These are phyloP conservation scores for Pollachius pollachius DNA, from an alignment of 2,113 vertebrate genomes.

Conservation along the genomic window DNA sequence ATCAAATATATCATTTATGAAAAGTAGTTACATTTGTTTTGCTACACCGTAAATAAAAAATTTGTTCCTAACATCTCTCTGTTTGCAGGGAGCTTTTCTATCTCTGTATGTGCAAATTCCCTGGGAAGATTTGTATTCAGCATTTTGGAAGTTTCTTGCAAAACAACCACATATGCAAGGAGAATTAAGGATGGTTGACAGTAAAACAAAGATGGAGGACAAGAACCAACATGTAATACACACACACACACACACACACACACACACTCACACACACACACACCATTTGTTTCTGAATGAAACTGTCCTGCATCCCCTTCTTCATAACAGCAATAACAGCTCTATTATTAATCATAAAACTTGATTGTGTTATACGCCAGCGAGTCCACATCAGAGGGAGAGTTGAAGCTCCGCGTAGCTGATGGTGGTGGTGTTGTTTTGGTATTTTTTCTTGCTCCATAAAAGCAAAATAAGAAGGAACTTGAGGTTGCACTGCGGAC, in stretches of 20 bases:
- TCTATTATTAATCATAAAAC: conserved; percentile 24
- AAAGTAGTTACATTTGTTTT: background rate
- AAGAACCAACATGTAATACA: background rate
- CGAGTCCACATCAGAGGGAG: conserved; percentile 25
- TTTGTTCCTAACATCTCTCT: background rate
- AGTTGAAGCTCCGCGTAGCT: background rate
- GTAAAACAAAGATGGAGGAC: background rate
- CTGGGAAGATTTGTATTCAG: background rate
- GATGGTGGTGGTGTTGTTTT: background rate
- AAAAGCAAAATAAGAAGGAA: background rate
- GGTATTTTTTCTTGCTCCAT: background rate
- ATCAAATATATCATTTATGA: conserved; percentile 3
- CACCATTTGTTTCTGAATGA: conserved; percentile 12
- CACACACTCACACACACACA: conserved; percentile 1
- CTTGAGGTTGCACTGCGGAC: too few relatives aligned
- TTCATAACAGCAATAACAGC: conserved; percentile 35
- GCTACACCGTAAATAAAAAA: background rate
- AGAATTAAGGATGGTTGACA: background rate
- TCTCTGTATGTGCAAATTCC: background rate
- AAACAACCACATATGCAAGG: background rate
- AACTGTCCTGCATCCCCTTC: conserved; percentile 3
- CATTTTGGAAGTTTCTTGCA: too few relatives aligned
- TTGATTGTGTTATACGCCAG: conserved; percentile 61
- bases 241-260: background rate
- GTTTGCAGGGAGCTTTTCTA: background rate